Conservation (phyloP, 2,888 invertebrate species). For the Harmothoe impar region DNA sequence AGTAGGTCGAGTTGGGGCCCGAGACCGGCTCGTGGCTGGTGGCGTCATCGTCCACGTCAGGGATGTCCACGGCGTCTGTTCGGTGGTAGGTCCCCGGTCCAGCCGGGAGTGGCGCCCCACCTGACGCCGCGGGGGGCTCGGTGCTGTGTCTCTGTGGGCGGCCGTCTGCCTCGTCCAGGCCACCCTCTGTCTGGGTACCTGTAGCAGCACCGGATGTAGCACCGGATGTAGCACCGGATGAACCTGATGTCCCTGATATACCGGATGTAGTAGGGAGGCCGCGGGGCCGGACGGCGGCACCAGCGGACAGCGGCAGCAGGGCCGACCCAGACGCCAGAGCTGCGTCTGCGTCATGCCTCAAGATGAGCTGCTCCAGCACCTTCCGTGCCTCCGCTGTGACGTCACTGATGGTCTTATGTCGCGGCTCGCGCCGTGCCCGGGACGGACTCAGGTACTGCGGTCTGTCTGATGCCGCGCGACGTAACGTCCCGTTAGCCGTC, state of each 20-base stretch:
- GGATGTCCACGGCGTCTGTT: background rate
- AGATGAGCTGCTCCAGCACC: constrained; percentile 71
- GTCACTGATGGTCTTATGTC: constrained; percentile 58
- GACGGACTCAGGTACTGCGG: constrained; percentile 12
- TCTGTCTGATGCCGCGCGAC: constrained; percentile 9
- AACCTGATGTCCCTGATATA: background rate
- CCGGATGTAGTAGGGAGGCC: background rate
- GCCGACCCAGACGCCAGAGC: background rate
- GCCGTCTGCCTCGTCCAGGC: background rate
- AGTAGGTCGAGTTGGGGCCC: constrained; percentile 64
- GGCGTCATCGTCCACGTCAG: constrained; percentile 54
- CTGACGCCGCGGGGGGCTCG: background rate
- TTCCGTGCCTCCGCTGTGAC: constrained; percentile 70
- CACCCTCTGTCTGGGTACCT: background rate
- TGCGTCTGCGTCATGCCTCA: constrained; percentile 21
- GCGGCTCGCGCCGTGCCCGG: background rate
- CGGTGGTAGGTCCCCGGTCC: background rate
- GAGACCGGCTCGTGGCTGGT: constrained; percentile 57
- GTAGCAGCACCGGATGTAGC: background rate
- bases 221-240: background rate
- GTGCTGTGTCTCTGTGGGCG: background rate
- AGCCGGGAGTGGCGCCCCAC: background rate
- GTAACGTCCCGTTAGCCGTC: constrained; percentile 39
- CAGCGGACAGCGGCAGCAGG: background rate
- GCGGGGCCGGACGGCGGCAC: background rate